phyloP scores from a whole-genome alignment of 2,888 invertebrate genomes.

The Dicyrtomina minuta region DNA sequence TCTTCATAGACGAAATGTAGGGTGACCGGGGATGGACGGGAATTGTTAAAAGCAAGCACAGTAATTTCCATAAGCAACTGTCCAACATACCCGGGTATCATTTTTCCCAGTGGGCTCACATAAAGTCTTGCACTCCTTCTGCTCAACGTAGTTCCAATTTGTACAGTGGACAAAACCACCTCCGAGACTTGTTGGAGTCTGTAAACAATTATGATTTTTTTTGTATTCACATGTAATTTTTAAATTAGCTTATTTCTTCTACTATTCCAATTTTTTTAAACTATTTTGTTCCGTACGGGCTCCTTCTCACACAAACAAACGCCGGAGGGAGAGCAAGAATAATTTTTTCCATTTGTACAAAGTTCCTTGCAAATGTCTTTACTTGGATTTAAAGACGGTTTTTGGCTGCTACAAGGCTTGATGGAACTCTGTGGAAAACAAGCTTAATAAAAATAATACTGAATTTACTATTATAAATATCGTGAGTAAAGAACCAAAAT shows the following conservation, averaged over 20 bases:
- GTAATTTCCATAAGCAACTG: conserved; percentile 31
- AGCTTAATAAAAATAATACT: too few species aligned
- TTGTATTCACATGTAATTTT: background rate
- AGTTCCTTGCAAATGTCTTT: conserved; percentile 35
- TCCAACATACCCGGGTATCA: conserved; percentile 40
- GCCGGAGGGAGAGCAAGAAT: conserved; percentile 24
- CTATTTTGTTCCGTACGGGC: too few species aligned
- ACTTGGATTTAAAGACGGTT: background rate
- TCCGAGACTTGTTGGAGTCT: conserved; percentile 32
- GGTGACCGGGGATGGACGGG: too few species aligned
- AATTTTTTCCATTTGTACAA: conserved; percentile 28
- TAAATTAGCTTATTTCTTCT: too few species aligned
- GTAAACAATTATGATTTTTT: background rate
- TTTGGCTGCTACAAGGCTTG: too few species aligned
- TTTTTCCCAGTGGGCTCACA: conserved; percentile 20
- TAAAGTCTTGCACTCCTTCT: conserved; percentile 25
- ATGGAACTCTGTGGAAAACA: too few species aligned
- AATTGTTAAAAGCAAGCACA: conserved; percentile 35
- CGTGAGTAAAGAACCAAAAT: too few species aligned
- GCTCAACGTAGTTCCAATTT: conserved; percentile 41
- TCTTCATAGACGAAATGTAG: too few species aligned
- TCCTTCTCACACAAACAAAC: conserved; percentile 36
- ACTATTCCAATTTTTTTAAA: background rate
- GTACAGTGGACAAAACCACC: conserved; percentile 40
- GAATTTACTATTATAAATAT: too few species aligned